These are phyloP conservation scores for Hydrozoanthus gracilis DNA, from an alignment of 92 coral and sea anemone species.

Conservation along the genomic window DNA sequence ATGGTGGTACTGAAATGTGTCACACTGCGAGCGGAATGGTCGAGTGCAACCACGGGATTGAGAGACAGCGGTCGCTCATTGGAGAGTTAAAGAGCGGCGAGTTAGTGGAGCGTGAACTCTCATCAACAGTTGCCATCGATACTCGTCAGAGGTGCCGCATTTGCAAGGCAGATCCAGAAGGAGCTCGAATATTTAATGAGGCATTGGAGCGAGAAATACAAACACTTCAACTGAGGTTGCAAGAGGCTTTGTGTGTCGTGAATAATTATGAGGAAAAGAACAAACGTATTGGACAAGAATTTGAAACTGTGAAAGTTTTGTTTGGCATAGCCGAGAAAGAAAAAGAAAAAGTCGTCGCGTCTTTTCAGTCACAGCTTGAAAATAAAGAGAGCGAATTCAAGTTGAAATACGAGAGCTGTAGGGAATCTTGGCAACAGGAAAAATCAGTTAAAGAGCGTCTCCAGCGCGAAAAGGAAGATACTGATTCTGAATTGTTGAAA, in stretches of 20 bases:
- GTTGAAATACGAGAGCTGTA: slow-evolving; percentile 57
- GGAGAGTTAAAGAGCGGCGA: slow-evolving; percentile 7
- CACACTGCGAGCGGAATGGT: neutral
- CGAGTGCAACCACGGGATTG: slow-evolving; percentile 13
- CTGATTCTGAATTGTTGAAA: slow-evolving; percentile 51
- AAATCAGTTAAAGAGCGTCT: slow-evolving; percentile 41
- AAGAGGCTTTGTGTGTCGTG: slow-evolving; percentile 42
- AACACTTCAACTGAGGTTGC: slow-evolving; percentile 24
- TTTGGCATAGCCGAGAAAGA: slow-evolving; percentile 13
- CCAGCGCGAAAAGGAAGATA: slow-evolving; percentile 42
- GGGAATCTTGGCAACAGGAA: slow-evolving; percentile 51
- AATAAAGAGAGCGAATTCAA: slow-evolving; percentile 47
- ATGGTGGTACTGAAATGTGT: neutral
- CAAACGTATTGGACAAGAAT: slow-evolving; percentile 14
- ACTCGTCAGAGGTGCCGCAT: slow-evolving; percentile 22
- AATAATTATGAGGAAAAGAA: slow-evolving; percentile 33
- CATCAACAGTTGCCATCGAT: slow-evolving; percentile 32
- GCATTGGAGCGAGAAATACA: slow-evolving; percentile 41
- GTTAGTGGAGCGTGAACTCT: slow-evolving; percentile 10
- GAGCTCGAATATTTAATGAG: slow-evolving; percentile 42
- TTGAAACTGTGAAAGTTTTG: neutral
- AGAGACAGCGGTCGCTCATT: slow-evolving; percentile 38
- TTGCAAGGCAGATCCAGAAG: slow-evolving; percentile 44
- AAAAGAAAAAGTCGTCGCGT: slow-evolving; percentile 44
- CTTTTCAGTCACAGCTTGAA: slow-evolving; percentile 56